A percentile compares a stretch with the other conserved stretches of the same genome.
phyloP scores from a whole-genome alignment of 2,113 vertebrate genomes.

The Pachyramphus minor region DNA sequence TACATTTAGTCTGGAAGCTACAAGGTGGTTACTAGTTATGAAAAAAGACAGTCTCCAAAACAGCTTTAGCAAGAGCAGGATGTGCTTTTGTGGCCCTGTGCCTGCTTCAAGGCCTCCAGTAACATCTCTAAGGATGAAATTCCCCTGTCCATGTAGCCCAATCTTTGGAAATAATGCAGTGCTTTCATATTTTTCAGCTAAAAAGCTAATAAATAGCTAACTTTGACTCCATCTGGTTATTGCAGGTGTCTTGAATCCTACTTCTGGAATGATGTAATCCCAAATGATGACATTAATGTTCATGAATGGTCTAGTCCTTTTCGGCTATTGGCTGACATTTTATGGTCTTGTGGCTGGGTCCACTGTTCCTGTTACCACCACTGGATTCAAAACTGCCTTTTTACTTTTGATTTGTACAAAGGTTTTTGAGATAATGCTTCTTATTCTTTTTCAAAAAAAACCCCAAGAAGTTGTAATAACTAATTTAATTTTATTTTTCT shows the following conservation, averaged over 20 bases:
- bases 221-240: not conserved
- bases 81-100: not conserved
- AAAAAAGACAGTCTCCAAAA: not conserved
- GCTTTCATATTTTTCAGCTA: not conserved
- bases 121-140: not conserved
- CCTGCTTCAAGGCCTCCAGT: not conserved
- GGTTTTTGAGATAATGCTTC: not conserved
- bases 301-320: not conserved
- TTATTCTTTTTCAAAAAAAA: not conserved
- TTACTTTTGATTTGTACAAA: not conserved
- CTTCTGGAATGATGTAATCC: not conserved
- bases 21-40: not conserved
- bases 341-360: not conserved
- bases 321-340: not conserved
- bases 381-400: not conserved
- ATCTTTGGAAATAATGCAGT: not conserved
- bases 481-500: not conserved
- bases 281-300: not conserved
- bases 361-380: not conserved
- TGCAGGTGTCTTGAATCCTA: slow-evolving; percentile 7
- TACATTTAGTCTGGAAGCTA: not conserved
- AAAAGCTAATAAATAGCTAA: not conserved
- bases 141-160: not conserved
- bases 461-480: not conserved
- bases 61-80: not conserved